These are phyloP conservation scores for Mylabris sibirica DNA, from an alignment of 2,888 invertebrate genomes.

Conservation along the genomic window DNA sequence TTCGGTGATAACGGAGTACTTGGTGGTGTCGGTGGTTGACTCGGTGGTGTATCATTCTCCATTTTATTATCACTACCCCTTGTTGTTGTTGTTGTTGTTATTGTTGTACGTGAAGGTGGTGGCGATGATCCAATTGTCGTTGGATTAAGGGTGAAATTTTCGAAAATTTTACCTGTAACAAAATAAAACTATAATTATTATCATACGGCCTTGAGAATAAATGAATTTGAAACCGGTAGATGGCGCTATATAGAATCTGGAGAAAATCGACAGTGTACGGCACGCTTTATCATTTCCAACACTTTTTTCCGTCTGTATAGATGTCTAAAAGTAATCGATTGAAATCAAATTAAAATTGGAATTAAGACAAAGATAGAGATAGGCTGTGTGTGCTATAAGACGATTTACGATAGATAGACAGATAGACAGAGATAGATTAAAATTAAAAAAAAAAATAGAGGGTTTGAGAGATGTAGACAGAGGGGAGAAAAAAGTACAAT, in stretches of 20 bases:
- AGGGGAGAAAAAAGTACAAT: slow-evolving; percentile 50
- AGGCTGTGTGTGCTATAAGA: too few species aligned
- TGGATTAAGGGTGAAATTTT: slow-evolving; percentile 58
- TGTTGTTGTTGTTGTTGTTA: slow-evolving; percentile 27
- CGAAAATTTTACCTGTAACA: slow-evolving; percentile 62
- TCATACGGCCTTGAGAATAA: background rate
- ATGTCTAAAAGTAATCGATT: slow-evolving; percentile 1
- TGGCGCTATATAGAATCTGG: too few species aligned
- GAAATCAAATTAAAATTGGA: slow-evolving; percentile 1
- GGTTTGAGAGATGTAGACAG: slow-evolving; percentile 29
- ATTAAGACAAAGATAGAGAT: slow-evolving; percentile 6
- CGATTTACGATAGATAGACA: background rate
- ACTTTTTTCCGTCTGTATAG: too few species aligned
- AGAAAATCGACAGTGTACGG: too few species aligned
- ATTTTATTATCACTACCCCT: slow-evolving; percentile 4
- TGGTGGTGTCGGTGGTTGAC: slow-evolving; percentile 65
- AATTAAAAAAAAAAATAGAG: slow-evolving; percentile 36
- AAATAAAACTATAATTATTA: slow-evolving; percentile 39
- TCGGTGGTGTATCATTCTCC: slow-evolving; percentile 51
- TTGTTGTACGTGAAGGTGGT: slow-evolving; percentile 14
- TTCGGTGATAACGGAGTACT: slow-evolving; percentile 62
- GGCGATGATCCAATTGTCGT: slow-evolving; percentile 33
- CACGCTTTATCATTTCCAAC: too few species aligned
- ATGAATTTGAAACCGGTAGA: too few species aligned
- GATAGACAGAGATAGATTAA: slow-evolving; percentile 29